Conservation (phyloP, 2,888 invertebrate species). For the Drosophila paramelanica region DNA sequence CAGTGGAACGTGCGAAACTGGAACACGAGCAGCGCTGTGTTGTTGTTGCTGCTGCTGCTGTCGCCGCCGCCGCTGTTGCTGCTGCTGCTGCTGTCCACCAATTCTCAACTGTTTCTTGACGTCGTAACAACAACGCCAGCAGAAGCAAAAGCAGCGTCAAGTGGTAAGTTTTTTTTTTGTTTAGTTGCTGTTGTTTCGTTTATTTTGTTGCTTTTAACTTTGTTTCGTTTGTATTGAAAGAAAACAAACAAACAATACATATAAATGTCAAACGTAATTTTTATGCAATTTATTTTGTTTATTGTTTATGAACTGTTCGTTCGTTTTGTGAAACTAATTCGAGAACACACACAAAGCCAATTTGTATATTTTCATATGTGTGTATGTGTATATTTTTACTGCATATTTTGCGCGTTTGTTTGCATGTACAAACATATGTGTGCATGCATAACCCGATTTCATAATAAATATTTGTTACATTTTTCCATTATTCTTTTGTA, state of each 20-base stretch:
- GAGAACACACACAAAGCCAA: slow-evolving; percentile 32
- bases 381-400: background rate
- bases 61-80: slow-evolving; percentile 44
- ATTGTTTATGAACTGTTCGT: slow-evolving; percentile 53
- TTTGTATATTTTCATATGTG: slow-evolving; percentile 10
- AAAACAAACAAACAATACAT: slow-evolving; percentile 35
- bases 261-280: slow-evolving; percentile 36
- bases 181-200: slow-evolving; percentile 34
- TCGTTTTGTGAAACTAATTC: slow-evolving; percentile 52
- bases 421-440: slow-evolving; percentile 3
- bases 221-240: slow-evolving; percentile 35
- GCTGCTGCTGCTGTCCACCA: slow-evolving; percentile 59
- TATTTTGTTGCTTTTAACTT: slow-evolving; percentile 19
- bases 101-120: slow-evolving; percentile 64
- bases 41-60: slow-evolving; percentile 54
- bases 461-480: slow-evolving; percentile 39
- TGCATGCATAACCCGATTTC: slow-evolving; percentile 31
- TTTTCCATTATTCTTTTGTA: slow-evolving; percentile 50
- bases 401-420: background rate
- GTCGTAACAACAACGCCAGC: slow-evolving; percentile 59
- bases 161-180: slow-evolving; percentile 51
- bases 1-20: slow-evolving; percentile 55
- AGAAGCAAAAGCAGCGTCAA: slow-evolving; percentile 62
- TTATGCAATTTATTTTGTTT: slow-evolving; percentile 49
- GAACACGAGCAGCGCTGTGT: slow-evolving; percentile 52